These are phyloP conservation scores for Aromia moschata DNA, from an alignment of 2,888 invertebrate genomes.

Conservation along the genomic window DNA sequence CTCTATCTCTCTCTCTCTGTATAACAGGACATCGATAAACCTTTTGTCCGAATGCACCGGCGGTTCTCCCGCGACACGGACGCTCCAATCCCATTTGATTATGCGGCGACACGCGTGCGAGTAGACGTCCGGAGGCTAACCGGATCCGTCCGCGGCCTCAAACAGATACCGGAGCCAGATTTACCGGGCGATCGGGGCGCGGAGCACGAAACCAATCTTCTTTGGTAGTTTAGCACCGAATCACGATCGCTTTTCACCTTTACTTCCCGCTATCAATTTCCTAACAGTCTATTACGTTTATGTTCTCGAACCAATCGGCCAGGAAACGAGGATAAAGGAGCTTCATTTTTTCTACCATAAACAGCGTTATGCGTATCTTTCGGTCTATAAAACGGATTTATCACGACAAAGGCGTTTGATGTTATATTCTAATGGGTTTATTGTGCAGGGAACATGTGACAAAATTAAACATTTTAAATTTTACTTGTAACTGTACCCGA, in stretches of 20 bases:
- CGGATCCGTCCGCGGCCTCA: conserved; percentile 22
- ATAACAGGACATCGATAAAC: conserved; percentile 21
- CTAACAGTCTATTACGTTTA: conserved; percentile 58
- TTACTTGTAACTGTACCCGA: too few relatives aligned
- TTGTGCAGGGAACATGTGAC: too few relatives aligned
- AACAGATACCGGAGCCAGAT: conserved; percentile 32
- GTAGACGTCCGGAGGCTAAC: conserved; percentile 25
- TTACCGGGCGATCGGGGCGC: conserved; percentile 36
- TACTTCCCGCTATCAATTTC: conserved; percentile 57
- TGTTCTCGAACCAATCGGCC: conserved; percentile 54
- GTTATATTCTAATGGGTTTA: conserved; percentile 3
- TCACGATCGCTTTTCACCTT: conserved; percentile 59
- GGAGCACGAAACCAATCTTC: conserved; percentile 57
- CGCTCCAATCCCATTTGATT: conserved; percentile 55
- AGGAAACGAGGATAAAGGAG: conserved; percentile 55
- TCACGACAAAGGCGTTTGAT: conserved; percentile 14
- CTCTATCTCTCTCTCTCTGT: too few relatives aligned
- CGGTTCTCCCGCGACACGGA: conserved; percentile 30
- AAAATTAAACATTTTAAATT: too few relatives aligned
- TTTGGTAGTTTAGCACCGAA: conserved; percentile 54
- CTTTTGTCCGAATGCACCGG: conserved; percentile 53
- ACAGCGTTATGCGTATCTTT: conserved; percentile 44
- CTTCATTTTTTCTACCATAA: conserved; percentile 55
- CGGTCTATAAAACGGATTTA: conserved; percentile 23
- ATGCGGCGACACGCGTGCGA: conserved; percentile 55